A percentile compares a stretch with the other conserved stretches of the same genome.
These are phyloP conservation scores for Schizothorax lantsangensis DNA, from an alignment of 2,797 vertebrate species.

Conservation along the genomic window DNA sequence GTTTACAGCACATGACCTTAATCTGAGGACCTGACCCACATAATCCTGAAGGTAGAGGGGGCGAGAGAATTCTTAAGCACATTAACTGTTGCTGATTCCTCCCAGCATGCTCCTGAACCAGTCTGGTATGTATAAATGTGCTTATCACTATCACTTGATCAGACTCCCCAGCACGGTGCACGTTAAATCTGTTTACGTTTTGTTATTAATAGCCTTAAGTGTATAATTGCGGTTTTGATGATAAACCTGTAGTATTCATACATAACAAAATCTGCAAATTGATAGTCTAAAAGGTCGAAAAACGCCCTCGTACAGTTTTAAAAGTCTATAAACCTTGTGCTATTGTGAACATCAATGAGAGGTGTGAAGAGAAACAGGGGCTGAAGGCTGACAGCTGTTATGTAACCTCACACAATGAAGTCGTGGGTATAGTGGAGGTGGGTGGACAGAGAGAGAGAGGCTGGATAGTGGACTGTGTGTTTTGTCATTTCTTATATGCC, in stretches of 20 bases:
- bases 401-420: constrained; percentile 55
- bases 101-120: not conserved
- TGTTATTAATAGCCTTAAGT: not conserved
- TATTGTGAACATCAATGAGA: constrained; percentile 20
- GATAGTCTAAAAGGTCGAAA: not conserved
- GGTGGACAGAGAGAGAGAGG: constrained; percentile 49
- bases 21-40: constrained; percentile 49
- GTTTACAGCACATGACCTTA: constrained; percentile 51
- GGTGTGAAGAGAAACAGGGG: constrained; percentile 42
- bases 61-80: constrained; percentile 35
- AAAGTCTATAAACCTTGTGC: not conserved
- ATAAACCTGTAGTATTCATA: not conserved
- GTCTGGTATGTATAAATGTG: constrained; percentile 1
- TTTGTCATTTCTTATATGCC: constrained; percentile 6
- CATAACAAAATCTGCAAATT: not conserved
- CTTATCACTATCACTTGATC: constrained; percentile 32
- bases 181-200: constrained; percentile 14
- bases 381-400: constrained; percentile 50
- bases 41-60: constrained; percentile 40
- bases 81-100: constrained; percentile 40
- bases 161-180: not conserved
- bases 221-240: not conserved
- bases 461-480: constrained; percentile 28
- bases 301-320: not conserved
- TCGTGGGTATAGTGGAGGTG: constrained; percentile 47